These are phyloP conservation scores for Nicator chloris DNA, from an alignment of 2,113 vertebrate genomes.

Conservation along the genomic window DNA sequence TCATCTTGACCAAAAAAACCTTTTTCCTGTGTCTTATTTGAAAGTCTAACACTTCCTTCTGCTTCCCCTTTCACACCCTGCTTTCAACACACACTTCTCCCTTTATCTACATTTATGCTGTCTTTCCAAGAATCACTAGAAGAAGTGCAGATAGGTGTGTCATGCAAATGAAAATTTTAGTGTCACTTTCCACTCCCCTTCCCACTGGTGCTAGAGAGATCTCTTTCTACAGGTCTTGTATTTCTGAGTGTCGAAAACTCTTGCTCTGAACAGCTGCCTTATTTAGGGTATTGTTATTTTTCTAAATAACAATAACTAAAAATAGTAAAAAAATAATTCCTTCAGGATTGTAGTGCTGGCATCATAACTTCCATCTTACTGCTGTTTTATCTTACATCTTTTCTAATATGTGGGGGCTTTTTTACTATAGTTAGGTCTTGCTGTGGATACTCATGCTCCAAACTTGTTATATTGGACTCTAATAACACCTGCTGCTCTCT, in stretches of 20 bases:
- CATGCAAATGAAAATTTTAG: slow-evolving; percentile 23
- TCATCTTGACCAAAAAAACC: not conserved
- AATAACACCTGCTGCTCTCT: not conserved
- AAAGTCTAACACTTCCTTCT: not conserved
- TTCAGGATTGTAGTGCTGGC: not conserved
- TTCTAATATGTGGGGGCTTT: not conserved
- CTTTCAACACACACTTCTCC: not conserved
- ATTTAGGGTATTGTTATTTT: not conserved
- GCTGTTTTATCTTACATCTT: not conserved
- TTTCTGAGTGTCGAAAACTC: not conserved
- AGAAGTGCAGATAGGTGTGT: slow-evolving; percentile 30
- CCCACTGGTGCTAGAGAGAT: not conserved
- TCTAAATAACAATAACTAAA: too few relatives aligned
- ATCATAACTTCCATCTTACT: not conserved
- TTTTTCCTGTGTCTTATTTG: not conserved
- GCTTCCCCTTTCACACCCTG: not conserved
- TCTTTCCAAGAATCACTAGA: slow-evolving; percentile 33
- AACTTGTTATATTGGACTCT: not conserved
- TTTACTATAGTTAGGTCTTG: not conserved
- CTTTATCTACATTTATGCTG: not conserved
- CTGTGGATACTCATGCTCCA: not conserved
- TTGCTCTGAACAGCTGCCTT: not conserved
- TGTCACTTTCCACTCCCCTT: not conserved
- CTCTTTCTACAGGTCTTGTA: not conserved
- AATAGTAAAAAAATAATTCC: not conserved